phyloP scores from a whole-genome alignment of 2,113 vertebrate species.

The Ramphastos sulfuratus region DNA sequence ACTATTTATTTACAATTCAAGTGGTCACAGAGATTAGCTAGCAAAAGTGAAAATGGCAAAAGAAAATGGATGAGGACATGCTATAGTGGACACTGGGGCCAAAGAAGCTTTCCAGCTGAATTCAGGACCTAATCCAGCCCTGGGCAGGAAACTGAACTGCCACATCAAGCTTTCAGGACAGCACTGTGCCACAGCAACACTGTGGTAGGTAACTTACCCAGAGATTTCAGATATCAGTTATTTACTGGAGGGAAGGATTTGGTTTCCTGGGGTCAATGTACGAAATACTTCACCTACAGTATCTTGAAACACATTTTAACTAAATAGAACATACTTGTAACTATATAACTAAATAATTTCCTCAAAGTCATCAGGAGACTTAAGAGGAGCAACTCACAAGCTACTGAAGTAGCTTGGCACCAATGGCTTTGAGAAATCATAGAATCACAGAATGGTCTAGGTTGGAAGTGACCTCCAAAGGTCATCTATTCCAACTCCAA shows the following conservation, averaged over 20 bases:
- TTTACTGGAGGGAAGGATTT: neutral
- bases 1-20: neutral
- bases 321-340: neutral
- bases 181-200: neutral
- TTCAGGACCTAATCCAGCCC: neutral
- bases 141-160: neutral
- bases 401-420: neutral
- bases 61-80: neutral
- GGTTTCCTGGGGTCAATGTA: neutral
- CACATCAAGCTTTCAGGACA: neutral
- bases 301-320: neutral
- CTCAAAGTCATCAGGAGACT: neutral
- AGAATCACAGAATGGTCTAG: too few relatives aligned
- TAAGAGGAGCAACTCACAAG: neutral
- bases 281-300: neutral
- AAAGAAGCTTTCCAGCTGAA: neutral
- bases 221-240: neutral
- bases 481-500: too few relatives aligned
- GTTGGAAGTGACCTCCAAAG: too few relatives aligned
- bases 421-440: neutral
- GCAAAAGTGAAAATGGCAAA: accelerated
- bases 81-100: neutral
- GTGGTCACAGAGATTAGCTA: neutral
- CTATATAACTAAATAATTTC: neutral
- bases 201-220: neutral